Percentiles rank a stretch among this genome's conserved stretches.
Evolutionary conservation across 1,140 invertebrate genomes (phyloP).

Genomic region (Propsilocerus akamusi): DNA sequence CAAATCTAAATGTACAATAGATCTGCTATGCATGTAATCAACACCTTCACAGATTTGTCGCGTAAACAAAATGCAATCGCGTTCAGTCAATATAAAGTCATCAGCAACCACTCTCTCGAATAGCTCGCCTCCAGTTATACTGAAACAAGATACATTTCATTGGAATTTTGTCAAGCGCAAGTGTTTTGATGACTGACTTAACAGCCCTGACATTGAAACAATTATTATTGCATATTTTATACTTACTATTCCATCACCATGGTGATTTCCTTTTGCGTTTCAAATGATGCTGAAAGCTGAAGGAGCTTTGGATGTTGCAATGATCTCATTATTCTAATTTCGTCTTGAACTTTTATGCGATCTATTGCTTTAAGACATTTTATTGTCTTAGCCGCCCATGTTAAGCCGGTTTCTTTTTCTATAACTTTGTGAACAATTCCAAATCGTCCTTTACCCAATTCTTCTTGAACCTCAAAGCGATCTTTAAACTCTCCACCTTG

Average conservation of each 20-base stretch:
- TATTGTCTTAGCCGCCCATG: conserved; percentile 82
- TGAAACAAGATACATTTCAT: too few species aligned
- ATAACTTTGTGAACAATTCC: conserved; percentile 55
- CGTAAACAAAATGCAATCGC: conserved; percentile 79
- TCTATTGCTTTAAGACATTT: conserved; percentile 63
- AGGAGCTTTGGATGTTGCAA: conserved; percentile 80
- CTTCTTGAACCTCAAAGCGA: conserved; percentile 43
- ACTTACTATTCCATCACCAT: conserved; percentile 92
- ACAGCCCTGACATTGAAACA: too few species aligned
- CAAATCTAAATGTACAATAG: conserved; percentile 75
- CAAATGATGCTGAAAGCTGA: conserved; percentile 72
- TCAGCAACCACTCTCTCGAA: conserved; percentile 84
- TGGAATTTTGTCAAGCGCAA: conserved; percentile 7
- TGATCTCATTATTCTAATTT: conserved; percentile 83
- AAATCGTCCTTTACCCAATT: conserved; percentile 66
- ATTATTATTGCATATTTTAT: too few species aligned
- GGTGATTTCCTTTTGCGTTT: conserved; percentile 66
- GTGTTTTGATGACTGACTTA: conserved; percentile 1
- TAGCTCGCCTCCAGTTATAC: conserved; percentile 79
- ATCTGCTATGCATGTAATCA: conserved; percentile 72
- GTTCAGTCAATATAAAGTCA: conserved; percentile 79
- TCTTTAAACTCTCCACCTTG: conserved; percentile 34
- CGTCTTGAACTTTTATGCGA: conserved; percentile 68
- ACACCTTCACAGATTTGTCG: conserved; percentile 80
- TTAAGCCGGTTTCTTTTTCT: conserved; percentile 45